Conservation (phyloP, 1,140 invertebrate genomes). For the Eupeodes corollae region DNA sequence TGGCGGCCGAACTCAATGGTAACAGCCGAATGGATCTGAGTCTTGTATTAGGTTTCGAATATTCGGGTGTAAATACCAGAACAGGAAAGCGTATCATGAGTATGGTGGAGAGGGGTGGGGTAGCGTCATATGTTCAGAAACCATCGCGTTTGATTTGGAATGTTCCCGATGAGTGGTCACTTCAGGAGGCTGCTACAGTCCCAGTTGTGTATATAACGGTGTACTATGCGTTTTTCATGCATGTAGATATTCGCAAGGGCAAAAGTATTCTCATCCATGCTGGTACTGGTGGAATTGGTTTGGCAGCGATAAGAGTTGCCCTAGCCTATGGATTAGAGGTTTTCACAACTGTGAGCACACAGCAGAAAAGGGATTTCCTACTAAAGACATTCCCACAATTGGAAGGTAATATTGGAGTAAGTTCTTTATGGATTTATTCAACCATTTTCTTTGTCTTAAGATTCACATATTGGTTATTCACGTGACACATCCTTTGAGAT, state of each 20-base stretch:
- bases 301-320: slow-evolving; percentile 71
- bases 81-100: slow-evolving; percentile 62
- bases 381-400: slow-evolving; percentile 57
- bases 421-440: background rate
- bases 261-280: slow-evolving; percentile 74
- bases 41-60: slow-evolving; percentile 63
- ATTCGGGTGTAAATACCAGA: slow-evolving; percentile 45
- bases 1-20: slow-evolving; percentile 49
- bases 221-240: slow-evolving; percentile 65
- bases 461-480: slow-evolving; percentile 49
- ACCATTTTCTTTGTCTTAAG: slow-evolving; percentile 21
- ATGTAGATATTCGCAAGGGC: slow-evolving; percentile 51
- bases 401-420: slow-evolving; percentile 33
- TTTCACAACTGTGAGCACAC: slow-evolving; percentile 63
- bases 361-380: slow-evolving; percentile 66
- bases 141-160: slow-evolving; percentile 51
- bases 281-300: slow-evolving; percentile 80
- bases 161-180: slow-evolving; percentile 68
- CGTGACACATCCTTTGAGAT: slow-evolving; percentile 50
- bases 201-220: slow-evolving; percentile 78
- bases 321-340: slow-evolving; percentile 56
- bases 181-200: slow-evolving; percentile 80
- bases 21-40: slow-evolving; percentile 46
- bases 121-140: slow-evolving; percentile 52
- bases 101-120: slow-evolving; percentile 44